phyloP scores from a whole-genome alignment of 2,888 invertebrate genomes.

The Eumerus sabulonum region DNA sequence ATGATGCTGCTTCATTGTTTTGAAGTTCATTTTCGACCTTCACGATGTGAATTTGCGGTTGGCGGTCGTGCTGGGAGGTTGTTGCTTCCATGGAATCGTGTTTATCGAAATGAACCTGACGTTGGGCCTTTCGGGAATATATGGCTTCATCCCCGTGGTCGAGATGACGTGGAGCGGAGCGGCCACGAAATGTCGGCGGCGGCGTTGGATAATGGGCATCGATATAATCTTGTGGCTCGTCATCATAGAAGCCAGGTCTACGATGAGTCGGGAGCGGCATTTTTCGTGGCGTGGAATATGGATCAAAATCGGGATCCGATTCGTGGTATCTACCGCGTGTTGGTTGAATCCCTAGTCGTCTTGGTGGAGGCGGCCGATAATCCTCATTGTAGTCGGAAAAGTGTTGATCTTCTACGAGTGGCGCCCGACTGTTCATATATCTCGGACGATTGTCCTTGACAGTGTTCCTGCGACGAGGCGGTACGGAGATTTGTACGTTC shows the following conservation, averaged over 20 bases:
- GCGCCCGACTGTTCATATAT: constrained; percentile 1
- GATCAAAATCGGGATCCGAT: constrained; percentile 53
- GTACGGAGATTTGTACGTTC: constrained; percentile 42
- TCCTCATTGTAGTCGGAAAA: constrained; percentile 45
- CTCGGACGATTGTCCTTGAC: constrained; percentile 33
- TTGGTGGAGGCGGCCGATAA: constrained; percentile 8
- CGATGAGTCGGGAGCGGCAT: neutral
- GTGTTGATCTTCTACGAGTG: neutral
- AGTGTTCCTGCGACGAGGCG: constrained; percentile 41
- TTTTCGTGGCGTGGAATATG: constrained; percentile 33
- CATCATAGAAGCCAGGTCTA: constrained; percentile 11
- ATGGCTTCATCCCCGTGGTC: neutral
- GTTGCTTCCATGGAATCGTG: constrained; percentile 3
- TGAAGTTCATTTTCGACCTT: constrained; percentile 55
- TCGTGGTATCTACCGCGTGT: constrained; percentile 43
- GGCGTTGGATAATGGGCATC: constrained; percentile 16
- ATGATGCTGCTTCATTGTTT: constrained; percentile 37
- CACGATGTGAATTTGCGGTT: constrained; percentile 31
- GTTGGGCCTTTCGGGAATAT: constrained; percentile 22
- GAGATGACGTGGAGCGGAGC: neutral
- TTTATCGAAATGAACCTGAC: constrained; percentile 53
- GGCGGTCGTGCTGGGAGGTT: constrained; percentile 3
- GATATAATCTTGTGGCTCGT: constrained; percentile 29
- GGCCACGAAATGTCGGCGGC: neutral
- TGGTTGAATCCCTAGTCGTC: constrained; percentile 13